Evolutionary conservation across 2,888 invertebrate species (phyloP), one percentile per base, ranked within the genome.

Genomic region (Omphaloscelis lunosa): DNA sequence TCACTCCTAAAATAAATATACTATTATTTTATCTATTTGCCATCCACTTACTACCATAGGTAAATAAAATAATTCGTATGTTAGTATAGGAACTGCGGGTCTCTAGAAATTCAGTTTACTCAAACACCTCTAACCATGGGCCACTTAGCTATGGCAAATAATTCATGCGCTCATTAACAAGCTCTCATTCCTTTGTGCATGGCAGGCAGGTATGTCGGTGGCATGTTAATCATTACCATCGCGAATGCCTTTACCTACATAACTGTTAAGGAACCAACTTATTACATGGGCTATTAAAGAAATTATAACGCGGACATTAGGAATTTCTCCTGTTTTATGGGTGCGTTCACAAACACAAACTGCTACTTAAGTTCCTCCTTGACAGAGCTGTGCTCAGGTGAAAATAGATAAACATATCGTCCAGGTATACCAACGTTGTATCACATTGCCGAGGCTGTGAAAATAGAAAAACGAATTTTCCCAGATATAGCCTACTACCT

Each of bases 151-250:
- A 27, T 45, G n/a, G 39, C 45, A 84, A 68, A 69, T 69, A 63
- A 81, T 80, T 82, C 51, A 85, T 70, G n/a, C 51, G 71, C 82
- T 68, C 59, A 72, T 72, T 82, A 82, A 56, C 59, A 58, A 69
- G 70, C 68, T 34, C n/a, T 56, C 77, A 86, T 82, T 56, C 82
- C 63, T 29, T 45, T 77, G 61, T 86, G 45, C 72, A 41, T 45
- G 65, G 29, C 53, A 56, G 51, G 39, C n/a, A 51, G 6, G 71
- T 48, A 82, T 75, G 71, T 41, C 67, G 7, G 1, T 23, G 17
- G 61, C 53, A 61, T 59, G 70, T 67, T 56, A 41, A 45, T 20
- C 62, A 58, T 74, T 65, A 62, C 23, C 65, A 71, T 74, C 48
- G 59, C 56, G 66, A 62, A 62, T 45, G 53, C 53, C n/a, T 75